These are phyloP conservation scores for Zaprionus nigranus DNA, from an alignment of 1,140 invertebrate species.

Conservation along the genomic window DNA sequence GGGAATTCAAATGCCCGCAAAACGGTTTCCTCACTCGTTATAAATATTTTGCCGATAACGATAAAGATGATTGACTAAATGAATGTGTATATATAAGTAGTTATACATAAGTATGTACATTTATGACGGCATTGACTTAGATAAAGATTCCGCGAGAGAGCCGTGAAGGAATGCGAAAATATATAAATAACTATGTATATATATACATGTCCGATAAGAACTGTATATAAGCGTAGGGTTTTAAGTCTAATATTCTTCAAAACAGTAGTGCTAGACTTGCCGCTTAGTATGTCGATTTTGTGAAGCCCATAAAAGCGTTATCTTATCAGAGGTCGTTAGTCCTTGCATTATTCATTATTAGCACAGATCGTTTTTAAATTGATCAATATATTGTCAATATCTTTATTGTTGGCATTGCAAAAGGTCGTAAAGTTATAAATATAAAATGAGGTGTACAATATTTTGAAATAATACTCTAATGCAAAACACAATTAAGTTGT, in stretches of 20 bases:
- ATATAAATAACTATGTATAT: conserved; percentile 29
- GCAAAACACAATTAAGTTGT: background rate
- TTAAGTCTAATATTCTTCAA: conserved; percentile 13
- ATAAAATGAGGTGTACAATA: background rate
- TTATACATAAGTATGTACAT: conserved; percentile 19
- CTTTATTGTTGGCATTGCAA: conserved; percentile 1
- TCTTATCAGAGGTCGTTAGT: conserved; percentile 13
- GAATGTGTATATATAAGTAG: conserved; percentile 20
- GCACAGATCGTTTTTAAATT: background rate
- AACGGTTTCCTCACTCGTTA: conserved; percentile 27
- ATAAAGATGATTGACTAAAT: conserved; percentile 32
- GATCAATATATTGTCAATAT: conserved; percentile 5
- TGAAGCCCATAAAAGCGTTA: background rate
- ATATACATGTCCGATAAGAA: background rate
- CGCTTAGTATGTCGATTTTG: background rate
- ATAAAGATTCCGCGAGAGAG: conserved; percentile 39
- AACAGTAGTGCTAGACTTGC: background rate
- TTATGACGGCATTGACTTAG: conserved; percentile 70
- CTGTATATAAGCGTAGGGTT: conserved; percentile 2
- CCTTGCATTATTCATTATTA: background rate
- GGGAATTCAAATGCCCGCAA: conserved; percentile 15
- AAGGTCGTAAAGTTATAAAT: background rate
- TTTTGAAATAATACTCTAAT: background rate
- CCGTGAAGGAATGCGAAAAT: conserved; percentile 40
- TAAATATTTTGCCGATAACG: conserved; percentile 68